Base-by-base conservation (phyloP, 2,888 invertebrate species). In the Sinhomidia bicolor region DNA sequence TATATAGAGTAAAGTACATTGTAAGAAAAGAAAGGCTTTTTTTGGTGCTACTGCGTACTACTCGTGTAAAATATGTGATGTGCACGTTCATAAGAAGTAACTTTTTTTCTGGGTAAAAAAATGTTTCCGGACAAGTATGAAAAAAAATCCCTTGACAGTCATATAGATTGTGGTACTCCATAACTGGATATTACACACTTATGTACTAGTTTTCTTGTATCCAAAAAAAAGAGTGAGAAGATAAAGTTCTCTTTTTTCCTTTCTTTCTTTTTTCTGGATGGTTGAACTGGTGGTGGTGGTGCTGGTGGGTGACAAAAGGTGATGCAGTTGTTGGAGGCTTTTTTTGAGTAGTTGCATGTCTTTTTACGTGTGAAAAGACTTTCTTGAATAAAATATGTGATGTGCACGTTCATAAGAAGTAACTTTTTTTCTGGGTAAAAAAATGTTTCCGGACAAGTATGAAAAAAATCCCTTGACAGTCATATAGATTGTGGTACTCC, bases 301-400 rank as follows among this genome's bases (percentile, higher is more conserved):
- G n/a, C n/a, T n/a, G n/a, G 10, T 41, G 71, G 51, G 51, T 41
- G 71, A 23, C 20, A 71, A 44, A 51, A 71, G 44, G 71, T 41
- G 36, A 41, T 71, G 36, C 44, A 41, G 71, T 62, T 41, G 65
- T 26, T 65, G 29, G 44, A 47, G 23, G 71, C 14, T 71, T 83
- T 74, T 76, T 44, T 44, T n/a, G 47, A 41, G 71, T 3, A 23
- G 36, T n/a, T 65, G 17, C 36, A 36, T 20, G 47, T 85, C 2
- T 76, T 76, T n/a, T n/a, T n/a, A n/a, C n/a, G n/a, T n/a, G n/a
- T 71, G 71, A 44, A 71, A 44, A 23, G 20, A 71, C 36, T n/a
- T n/a, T n/a, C n/a, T 83, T 26, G 84, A 44, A 62, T 85, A 76
- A 26, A 29, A n/a, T 32, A 32, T 62, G 62, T 62, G 14, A 62